phyloP scores from a whole-genome alignment of 2,797 vertebrate genomes.

The Sorex maritimensis region DNA sequence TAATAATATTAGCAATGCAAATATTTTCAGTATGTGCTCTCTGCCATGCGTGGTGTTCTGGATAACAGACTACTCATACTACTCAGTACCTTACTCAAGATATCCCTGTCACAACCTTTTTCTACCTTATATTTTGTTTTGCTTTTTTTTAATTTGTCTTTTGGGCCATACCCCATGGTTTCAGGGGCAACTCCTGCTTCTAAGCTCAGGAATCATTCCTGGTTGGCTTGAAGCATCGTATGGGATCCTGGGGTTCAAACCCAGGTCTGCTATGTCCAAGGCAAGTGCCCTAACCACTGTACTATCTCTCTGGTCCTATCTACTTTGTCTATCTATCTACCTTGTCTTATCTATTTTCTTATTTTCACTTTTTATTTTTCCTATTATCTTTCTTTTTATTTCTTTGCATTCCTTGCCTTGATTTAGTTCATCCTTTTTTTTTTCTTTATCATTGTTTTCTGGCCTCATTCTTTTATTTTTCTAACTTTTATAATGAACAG shows the following conservation, averaged over 20 bases:
- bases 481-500: neutral
- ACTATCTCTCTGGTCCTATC: too few species aligned
- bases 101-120: neutral
- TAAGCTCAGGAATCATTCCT: too few species aligned
- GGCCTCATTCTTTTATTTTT: neutral
- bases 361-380: neutral
- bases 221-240: too few species aligned
- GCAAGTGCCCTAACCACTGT: too few species aligned
- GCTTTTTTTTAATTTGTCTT: neutral
- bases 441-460: neutral
- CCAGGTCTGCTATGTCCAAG: too few species aligned
- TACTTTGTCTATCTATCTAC: too few species aligned
- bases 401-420: neutral
- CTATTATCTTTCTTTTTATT: neutral
- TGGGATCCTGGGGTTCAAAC: too few species aligned
- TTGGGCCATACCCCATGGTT: too few species aligned
- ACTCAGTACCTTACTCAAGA: neutral
- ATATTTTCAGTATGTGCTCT: neutral
- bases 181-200: too few species aligned
- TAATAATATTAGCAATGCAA: neutral
- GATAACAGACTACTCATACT: neutral
- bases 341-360: neutral
- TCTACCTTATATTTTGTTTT: neutral
- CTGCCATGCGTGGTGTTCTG: neutral
- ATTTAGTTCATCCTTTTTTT: constrained; percentile 27